These are phyloP conservation scores for Coluber constrictor DNA, from an alignment of 2,797 vertebrate genomes.

Conservation along the genomic window DNA sequence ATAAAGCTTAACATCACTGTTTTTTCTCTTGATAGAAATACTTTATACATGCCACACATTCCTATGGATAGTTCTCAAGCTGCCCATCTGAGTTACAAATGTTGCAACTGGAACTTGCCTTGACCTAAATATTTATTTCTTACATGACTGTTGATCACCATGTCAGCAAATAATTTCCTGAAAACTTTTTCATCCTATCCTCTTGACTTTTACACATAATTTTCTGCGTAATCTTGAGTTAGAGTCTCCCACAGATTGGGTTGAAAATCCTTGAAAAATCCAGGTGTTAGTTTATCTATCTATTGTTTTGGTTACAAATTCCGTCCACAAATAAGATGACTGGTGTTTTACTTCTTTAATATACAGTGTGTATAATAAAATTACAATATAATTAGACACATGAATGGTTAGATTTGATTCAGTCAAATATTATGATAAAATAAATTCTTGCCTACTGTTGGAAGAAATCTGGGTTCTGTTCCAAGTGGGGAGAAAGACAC, in stretches of 20 bases:
- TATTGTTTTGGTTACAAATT: slow-evolving; percentile 43
- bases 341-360: slow-evolving; percentile 55
- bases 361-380: slow-evolving; percentile 59
- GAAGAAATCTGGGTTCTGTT: no score
- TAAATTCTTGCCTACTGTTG: slow-evolving; percentile 49
- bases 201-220: neutral
- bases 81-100: slow-evolving; percentile 1
- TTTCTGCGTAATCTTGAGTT: neutral
- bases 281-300: slow-evolving; percentile 30
- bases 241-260: neutral
- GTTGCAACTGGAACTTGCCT: slow-evolving; percentile 11
- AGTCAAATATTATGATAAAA: slow-evolving; percentile 67
- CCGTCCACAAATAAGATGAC: slow-evolving; percentile 27
- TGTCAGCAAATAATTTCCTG: neutral
- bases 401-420: slow-evolving; percentile 65
- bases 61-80: neutral
- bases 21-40: neutral
- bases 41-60: neutral
- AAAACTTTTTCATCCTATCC: neutral
- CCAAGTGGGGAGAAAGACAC: no score
- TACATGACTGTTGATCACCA: neutral
- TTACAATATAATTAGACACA: slow-evolving; percentile 62
- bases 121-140: slow-evolving; percentile 14
- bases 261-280: neutral
- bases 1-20: neutral